Base-by-base conservation (phyloP, 2,113 vertebrate genomes). In the Thinocorus orbignyianus region DNA sequence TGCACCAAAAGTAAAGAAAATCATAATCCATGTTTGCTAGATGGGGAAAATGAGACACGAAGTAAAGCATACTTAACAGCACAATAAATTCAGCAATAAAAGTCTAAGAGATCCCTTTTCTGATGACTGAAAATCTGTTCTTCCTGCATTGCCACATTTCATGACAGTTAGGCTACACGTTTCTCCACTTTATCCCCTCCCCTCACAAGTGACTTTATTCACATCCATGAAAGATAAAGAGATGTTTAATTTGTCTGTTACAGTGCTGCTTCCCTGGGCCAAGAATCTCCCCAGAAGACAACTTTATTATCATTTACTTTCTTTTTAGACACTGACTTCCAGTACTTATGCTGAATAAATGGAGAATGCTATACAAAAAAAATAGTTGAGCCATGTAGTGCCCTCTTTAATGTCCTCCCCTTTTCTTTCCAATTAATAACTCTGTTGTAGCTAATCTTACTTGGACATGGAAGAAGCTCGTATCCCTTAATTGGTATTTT, bases 351-450 rank as follows among this genome's bases (percentile, higher is more conserved):
- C 78, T 76, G 64, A 83, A 88, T 66, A 88, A 90, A 70, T 25
- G 46, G 61, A 81, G 49, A 90, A 37, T 49, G 48, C 44, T 48
- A 28, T 61, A 72, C 26, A 61, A 92, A 95, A 76, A 11, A 17
- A 37, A 26, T 17, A 61, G 7, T 42, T 77, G 49, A 92, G 69
- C 44, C 54, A 41, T 37, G 55, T 18, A 65, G 68, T n/a, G 17
- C 2, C 54, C 41, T 66, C 22, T 74, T 51, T 35, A 51, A 60
- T 24, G 11, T 17, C 33, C 41, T 80, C 28, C 9, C 30, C 22
- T 92, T 94, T 86, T 93, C 80, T 88, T 93, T 86, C 28, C 51
- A 84, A 68, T 95, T 94, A 95, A 92, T 88, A 96, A 88, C 70
- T 95, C 65, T 83, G 57, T 55, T 91, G 66, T 93, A 90, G 92